Conservation (phyloP, 2,113 vertebrate species). For the Dasyornis broadbenti region DNA sequence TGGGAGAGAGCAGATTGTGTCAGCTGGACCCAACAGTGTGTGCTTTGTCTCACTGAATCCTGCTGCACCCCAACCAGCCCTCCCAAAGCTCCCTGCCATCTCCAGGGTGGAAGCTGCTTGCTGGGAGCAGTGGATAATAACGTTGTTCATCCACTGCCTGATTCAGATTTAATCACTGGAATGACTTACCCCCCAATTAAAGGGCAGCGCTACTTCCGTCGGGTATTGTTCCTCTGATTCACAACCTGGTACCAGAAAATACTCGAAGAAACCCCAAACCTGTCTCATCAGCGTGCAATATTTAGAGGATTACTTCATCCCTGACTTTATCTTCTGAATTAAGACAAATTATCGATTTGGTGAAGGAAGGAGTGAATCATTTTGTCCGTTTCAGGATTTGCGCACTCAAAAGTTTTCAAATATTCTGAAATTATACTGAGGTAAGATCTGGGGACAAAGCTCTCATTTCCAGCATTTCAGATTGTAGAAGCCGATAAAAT, state of each 20-base stretch:
- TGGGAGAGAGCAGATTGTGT: conserved; percentile 48
- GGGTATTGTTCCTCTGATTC: conserved; percentile 31
- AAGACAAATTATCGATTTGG: background rate
- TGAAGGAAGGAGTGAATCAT: background rate
- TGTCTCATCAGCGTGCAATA: background rate
- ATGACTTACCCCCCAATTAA: conserved; percentile 40
- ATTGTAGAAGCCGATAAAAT: background rate
- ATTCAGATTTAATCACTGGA: conserved; percentile 58
- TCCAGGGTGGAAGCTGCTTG: background rate
- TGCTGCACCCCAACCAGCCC: background rate
- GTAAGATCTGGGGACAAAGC: background rate
- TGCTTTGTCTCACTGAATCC: conserved; percentile 50
- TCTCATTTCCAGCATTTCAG: background rate
- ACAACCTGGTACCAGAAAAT: background rate
- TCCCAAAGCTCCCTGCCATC: background rate
- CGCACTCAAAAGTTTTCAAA: background rate
- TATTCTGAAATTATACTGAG: background rate
- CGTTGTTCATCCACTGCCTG: conserved; percentile 42
- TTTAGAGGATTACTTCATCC: conserved; percentile 8
- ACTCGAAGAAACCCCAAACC: background rate
- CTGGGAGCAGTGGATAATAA: conserved; percentile 49
- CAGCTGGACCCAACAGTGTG: conserved; percentile 45
- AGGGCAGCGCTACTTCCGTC: conserved; percentile 23
- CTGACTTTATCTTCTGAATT: background rate
- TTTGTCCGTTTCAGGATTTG: background rate